phyloP scores from a whole-genome alignment of 2,888 invertebrate genomes.

The Cantharis flavilabris region DNA sequence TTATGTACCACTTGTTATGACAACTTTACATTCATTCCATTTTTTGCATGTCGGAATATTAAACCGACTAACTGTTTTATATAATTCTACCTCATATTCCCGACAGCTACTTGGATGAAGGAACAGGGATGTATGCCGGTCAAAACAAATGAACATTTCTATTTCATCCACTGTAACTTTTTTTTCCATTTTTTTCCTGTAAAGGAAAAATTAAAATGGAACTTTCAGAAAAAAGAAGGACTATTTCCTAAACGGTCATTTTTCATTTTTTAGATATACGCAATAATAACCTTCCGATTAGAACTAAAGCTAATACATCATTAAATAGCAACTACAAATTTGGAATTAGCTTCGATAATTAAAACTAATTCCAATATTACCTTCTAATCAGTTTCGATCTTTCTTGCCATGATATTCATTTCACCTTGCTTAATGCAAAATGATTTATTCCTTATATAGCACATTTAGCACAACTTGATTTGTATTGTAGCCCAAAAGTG shows the following conservation, averaged over 20 bases:
- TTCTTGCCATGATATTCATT: conserved; percentile 6
- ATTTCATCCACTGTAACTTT: background rate
- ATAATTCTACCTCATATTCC: background rate
- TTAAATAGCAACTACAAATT: background rate
- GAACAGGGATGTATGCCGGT: background rate
- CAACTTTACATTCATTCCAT: background rate
- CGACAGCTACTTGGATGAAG: background rate
- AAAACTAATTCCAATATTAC: background rate
- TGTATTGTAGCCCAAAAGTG: background rate
- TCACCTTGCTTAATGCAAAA: conserved; percentile 19
- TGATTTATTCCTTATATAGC: conserved; percentile 19
- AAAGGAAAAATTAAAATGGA: too few relatives aligned
- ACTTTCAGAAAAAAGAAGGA: too few relatives aligned
- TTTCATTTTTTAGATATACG: background rate
- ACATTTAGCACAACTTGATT: background rate
- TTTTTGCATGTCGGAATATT: background rate
- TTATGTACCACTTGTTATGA: background rate
- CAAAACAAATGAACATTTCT: background rate
- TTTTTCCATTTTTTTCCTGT: too few relatives aligned
- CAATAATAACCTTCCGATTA: background rate
- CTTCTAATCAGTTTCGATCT: background rate
- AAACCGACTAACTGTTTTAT: background rate
- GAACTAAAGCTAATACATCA: background rate
- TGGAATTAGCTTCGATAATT: background rate
- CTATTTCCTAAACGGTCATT: background rate